Evolutionary conservation across 2,113 vertebrate genomes (phyloP).

Genomic region (Amblyopsis rosae): DNA sequence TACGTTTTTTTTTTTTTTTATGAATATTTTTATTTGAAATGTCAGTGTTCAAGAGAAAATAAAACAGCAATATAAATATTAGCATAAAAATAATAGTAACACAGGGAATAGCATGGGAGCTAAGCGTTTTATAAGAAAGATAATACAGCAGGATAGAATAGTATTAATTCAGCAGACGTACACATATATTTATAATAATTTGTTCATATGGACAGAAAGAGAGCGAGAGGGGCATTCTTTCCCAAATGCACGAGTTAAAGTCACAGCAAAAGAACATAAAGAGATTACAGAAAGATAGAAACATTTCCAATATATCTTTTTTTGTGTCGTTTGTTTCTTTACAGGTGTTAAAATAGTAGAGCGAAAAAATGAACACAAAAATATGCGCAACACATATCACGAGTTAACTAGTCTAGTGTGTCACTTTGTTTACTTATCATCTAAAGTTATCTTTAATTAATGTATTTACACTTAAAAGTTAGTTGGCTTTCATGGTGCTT

Average conservation of each 20-base stretch:
- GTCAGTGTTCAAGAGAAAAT: constrained; percentile 91
- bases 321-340: constrained; percentile 65
- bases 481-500: constrained; percentile 80
- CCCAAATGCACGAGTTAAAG: constrained; percentile 84
- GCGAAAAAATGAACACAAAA: constrained; percentile 79
- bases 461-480: constrained; percentile 81
- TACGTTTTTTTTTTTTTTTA: constrained; percentile 17
- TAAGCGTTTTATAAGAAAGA: constrained; percentile 91
- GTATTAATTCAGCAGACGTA: constrained; percentile 85
- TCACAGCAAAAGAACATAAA: constrained; percentile 79
- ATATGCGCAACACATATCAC: constrained; percentile 81
- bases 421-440: constrained; percentile 71
- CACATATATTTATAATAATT: constrained; percentile 81
- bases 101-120: constrained; percentile 79
- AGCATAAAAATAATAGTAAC: constrained; percentile 99
- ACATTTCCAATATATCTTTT: constrained; percentile 67
- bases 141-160: constrained; percentile 90
- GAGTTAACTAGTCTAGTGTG: constrained; percentile 80
- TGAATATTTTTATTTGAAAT: constrained; percentile 93
- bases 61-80: constrained; percentile 99
- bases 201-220: constrained; percentile 82
- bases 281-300: constrained; percentile 76
- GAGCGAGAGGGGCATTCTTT: constrained; percentile 84
- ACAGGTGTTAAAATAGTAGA: constrained; percentile 73
- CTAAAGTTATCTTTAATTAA: constrained; percentile 76